Evolutionary conservation across 2,797 vertebrate species (phyloP), one percentile per base, ranked within the genome.

Genomic region (Octomys mimax): DNA sequence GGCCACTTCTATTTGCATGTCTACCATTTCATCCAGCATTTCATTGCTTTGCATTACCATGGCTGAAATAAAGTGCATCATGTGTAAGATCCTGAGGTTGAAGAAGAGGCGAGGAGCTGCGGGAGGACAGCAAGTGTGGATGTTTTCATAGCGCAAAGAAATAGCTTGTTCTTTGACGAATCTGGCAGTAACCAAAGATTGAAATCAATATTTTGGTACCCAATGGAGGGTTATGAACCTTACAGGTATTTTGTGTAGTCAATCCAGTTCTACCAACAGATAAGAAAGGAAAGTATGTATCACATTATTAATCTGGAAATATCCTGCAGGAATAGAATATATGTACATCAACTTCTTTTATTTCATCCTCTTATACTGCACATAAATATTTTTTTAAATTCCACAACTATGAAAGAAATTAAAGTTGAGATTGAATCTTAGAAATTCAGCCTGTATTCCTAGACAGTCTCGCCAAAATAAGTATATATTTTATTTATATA

Each of bases 21-120:
- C 24, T 90, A 54, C 57, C 1, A 68, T 91, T 64, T 92, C 89
- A 80, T 88, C 19, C 87, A 66, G 49, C 1, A 68, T 91, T 71
- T 92, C 87, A 80, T 88, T 92, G 75, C 28, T 82, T 31, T 92
- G 10, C 31, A 79, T 71, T 84, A 80, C 83, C 81, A 46, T 88
- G 52, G 81, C 92, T 54, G 6, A 54, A 59, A 79, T 89, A 73
- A 92, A 88, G 2, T 84, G 42, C 59, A 94, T 95, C 71, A 81
- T 52, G 66, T 22, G 42, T 4, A 82, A 64, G 6, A 54, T 61
- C 16, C 68, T 12, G 12, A 83, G 31, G 10, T n/a, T 59, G 70
- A 18, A 33, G 52, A 87, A 84, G 61, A 81, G 2, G 24, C n/a
- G 12, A 13, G 19, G 6, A 16, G 10, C 46, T 84, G 28, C 59